Conservation (phyloP, 2,888 invertebrate genomes). For the Andrena chrysosceles region DNA sequence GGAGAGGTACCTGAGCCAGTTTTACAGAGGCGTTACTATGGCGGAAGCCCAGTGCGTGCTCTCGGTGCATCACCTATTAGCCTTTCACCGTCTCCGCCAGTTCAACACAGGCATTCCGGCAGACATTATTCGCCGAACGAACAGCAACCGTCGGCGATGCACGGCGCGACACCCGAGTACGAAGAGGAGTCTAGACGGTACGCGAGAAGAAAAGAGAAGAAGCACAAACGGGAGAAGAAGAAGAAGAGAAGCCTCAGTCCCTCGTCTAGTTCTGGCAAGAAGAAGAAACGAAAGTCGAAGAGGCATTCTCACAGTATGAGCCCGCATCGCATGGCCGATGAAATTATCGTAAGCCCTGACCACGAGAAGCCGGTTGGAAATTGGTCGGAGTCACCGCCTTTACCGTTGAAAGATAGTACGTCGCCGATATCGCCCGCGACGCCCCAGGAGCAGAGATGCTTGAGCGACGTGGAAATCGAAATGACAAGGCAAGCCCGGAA, state of each 20-base stretch:
- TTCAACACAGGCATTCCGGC: constrained; percentile 72
- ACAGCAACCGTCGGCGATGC: constrained; percentile 70
- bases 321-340: constrained; percentile 80
- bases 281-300: constrained; percentile 89
- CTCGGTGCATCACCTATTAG: constrained; percentile 85
- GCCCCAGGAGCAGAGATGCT: constrained; percentile 85
- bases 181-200: constrained; percentile 78
- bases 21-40: constrained; percentile 81
- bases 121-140: constrained; percentile 79
- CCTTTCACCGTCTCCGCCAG: constrained; percentile 85
- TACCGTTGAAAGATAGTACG: constrained; percentile 86
- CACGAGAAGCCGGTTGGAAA: constrained; percentile 82
- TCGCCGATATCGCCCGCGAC: constrained; percentile 88
- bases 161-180: constrained; percentile 75
- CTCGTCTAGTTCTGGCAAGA: constrained; percentile 88
- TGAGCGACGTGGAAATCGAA: constrained; percentile 83
- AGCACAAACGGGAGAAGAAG: constrained; percentile 89
- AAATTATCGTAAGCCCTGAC: constrained; percentile 81
- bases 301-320: constrained; percentile 90
- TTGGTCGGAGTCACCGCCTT: constrained; percentile 86
- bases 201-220: constrained; percentile 83
- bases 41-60: constrained; percentile 76
- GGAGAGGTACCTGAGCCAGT: constrained; percentile 81
- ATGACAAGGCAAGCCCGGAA: constrained; percentile 73
- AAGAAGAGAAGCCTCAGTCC: constrained; percentile 87